Percentiles rank a stretch among this genome's conserved stretches.
Evolutionary conservation across 2,888 invertebrate genomes (phyloP).

Genomic region (Gymnosoma rotundatum): DNA sequence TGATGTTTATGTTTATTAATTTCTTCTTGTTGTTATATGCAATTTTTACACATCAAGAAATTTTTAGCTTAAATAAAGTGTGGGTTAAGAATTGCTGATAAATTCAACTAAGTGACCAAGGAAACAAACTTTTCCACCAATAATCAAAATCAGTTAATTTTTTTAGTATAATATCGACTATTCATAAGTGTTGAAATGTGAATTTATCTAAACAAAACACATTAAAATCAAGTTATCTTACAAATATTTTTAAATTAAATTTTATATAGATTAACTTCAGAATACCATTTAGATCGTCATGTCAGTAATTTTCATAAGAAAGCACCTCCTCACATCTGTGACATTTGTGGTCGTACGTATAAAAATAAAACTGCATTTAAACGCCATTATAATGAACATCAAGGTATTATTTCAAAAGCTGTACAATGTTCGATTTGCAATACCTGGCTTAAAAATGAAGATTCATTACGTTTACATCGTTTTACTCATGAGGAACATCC

Average conservation of each 20-base stretch:
- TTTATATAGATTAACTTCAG: constrained; percentile 75
- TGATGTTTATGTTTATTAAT: too few relatives aligned
- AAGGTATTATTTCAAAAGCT: constrained; percentile 77
- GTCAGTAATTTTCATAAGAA: constrained; percentile 78
- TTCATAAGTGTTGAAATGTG: background rate
- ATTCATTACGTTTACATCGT: constrained; percentile 72
- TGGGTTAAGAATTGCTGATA: too few relatives aligned
- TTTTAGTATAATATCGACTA: too few relatives aligned
- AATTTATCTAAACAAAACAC: background rate
- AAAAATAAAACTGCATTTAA: constrained; percentile 79
- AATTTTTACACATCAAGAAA: too few relatives aligned
- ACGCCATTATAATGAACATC: constrained; percentile 76
- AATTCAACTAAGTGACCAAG: too few relatives aligned
- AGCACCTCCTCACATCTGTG: constrained; percentile 76
- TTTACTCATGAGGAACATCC: constrained; percentile 65
- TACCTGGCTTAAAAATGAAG: constrained; percentile 77
- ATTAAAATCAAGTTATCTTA: constrained; percentile 9
- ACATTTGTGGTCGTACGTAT: constrained; percentile 78
- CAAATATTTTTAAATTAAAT: constrained; percentile 61
- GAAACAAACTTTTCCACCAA: too few relatives aligned
- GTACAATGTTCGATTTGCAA: constrained; percentile 76
- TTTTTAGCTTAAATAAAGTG: too few relatives aligned
- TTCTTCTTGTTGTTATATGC: too few relatives aligned
- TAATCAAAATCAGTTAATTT: too few relatives aligned
- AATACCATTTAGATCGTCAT: constrained; percentile 76